Base-by-base conservation (phyloP, 2,888 invertebrate genomes). In the Xylota segnis region DNA sequence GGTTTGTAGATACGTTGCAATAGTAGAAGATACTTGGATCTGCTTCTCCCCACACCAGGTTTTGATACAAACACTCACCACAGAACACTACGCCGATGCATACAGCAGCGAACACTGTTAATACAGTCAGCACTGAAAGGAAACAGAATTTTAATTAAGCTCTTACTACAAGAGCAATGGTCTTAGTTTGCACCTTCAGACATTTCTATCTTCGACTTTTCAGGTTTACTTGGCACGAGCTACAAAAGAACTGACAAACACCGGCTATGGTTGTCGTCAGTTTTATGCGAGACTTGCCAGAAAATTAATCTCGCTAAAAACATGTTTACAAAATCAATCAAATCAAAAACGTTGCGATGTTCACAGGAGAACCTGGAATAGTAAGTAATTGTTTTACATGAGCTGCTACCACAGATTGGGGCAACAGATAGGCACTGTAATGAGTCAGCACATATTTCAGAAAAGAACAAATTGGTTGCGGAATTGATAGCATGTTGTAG, bases 1-100 rank as follows among this genome's bases (percentile, higher is more conserved):
- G 72, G 76, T 89, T 89, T 77, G 88, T 89, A 32, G 59, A 83
- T 70, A 70, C 87, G 79, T 90, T 88, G 87, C 91, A 91, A 34
- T 90, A 89, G 88, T 89, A 89, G 86, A 90, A 90, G 86, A 90
- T 87, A 87, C 89, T 90, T 68, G 91, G 91, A 89, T 91, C 88
- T 63, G 88, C 88, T 88, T 88, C 89, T 81, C 91, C 91, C 91
- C 91, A 90, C 88, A 89, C 88, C 4, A 27, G 9, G 2, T 32
- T 50, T 12, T 7, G 4, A 4, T 54, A 58, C 9, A 75, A 10
- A n/a, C 83, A 84, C 0, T 50, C 43, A 0, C 58, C 66, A 32
- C 74, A 56, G 10, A 7, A 14, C 0, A 37, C 45, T 10, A 12
- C 34, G 2, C 58, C 18, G 12, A 79, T 65, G 45, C 66, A 66